Evolutionary conservation across 2,888 invertebrate genomes (phyloP).

Genomic region (Sympetrum striolatum): DNA sequence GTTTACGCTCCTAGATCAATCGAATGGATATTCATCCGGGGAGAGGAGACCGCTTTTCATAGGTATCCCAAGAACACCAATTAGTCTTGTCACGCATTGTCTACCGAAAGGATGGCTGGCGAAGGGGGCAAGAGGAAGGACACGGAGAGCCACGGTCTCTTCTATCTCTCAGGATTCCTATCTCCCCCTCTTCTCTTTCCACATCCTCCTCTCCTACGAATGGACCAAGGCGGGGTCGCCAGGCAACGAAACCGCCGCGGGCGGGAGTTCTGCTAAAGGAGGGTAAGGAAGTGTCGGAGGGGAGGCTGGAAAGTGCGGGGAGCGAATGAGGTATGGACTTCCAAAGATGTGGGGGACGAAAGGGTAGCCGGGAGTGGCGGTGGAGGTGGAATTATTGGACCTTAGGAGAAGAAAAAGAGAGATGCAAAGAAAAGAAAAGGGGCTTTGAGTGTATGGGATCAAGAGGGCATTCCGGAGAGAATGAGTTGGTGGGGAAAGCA

Average conservation of each 20-base stretch:
- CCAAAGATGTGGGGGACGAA: not conserved
- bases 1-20: not conserved
- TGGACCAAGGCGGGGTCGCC: not conserved
- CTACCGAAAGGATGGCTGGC: not conserved
- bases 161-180: not conserved
- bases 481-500: not conserved
- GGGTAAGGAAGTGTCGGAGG: not conserved
- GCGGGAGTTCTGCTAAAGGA: not conserved
- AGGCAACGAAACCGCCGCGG: slow-evolving; percentile 10
- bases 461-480: not conserved
- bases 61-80: not conserved
- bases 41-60: not conserved
- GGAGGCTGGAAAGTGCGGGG: not conserved
- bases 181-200: not conserved
- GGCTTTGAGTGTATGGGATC: not conserved
- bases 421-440: not conserved
- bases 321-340: not conserved
- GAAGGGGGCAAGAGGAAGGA: not conserved
- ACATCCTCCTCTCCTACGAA: not conserved
- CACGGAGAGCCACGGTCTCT: not conserved
- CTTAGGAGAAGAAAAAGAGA: not conserved
- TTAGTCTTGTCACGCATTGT: not conserved
- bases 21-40: not conserved
- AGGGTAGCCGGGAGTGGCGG: not conserved
- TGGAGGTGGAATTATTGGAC: not conserved